A percentile compares a stretch with the other conserved stretches of the same genome.
Evolutionary conservation across 2,113 vertebrate species (phyloP).

Genomic region (Coryphaenoides rupestris): DNA sequence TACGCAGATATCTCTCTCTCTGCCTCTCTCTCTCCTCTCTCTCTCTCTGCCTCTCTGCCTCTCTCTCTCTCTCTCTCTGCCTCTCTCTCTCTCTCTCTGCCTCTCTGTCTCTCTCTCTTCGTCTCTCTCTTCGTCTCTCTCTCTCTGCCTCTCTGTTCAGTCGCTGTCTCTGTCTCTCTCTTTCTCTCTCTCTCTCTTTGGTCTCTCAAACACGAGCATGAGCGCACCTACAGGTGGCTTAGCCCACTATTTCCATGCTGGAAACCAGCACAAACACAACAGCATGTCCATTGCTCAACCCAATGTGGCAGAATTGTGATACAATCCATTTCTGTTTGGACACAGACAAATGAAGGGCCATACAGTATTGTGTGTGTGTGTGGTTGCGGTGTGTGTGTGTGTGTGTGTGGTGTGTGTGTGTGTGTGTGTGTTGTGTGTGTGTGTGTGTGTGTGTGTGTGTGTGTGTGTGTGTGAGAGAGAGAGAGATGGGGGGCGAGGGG

Average conservation of each 20-base stretch:
- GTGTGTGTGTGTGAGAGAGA: too few relatives aligned
- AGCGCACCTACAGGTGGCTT: neutral
- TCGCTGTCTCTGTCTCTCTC: neutral
- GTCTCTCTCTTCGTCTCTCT: too few relatives aligned
- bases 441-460: too few relatives aligned
- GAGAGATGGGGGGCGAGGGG: too few relatives aligned
- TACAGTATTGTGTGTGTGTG: too few relatives aligned
- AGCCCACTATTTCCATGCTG: slow-evolving; percentile 8
- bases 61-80: neutral
- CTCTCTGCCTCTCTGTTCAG: too few relatives aligned
- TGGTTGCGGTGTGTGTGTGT: too few relatives aligned
- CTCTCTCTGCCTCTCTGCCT: too few relatives aligned
- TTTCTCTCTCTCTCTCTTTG: neutral
- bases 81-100: neutral
- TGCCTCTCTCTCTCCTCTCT: neutral
- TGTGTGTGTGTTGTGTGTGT: too few relatives aligned
- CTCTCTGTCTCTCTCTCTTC: neutral
- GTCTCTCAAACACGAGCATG: slow-evolving; percentile 17
- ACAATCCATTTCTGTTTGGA: slow-evolving; percentile 4
- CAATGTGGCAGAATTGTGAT: slow-evolving; percentile 6
- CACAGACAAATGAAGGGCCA: too few relatives aligned
- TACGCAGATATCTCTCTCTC: neutral
- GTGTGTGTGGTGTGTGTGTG: too few relatives aligned
- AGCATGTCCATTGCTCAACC: slow-evolving; percentile 4
- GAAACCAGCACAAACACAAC: neutral